A percentile compares a stretch with the other conserved stretches of the same genome.
Conservation (phyloP, 2,888 invertebrate genomes). For the Chydorus sphaericus region DNA sequence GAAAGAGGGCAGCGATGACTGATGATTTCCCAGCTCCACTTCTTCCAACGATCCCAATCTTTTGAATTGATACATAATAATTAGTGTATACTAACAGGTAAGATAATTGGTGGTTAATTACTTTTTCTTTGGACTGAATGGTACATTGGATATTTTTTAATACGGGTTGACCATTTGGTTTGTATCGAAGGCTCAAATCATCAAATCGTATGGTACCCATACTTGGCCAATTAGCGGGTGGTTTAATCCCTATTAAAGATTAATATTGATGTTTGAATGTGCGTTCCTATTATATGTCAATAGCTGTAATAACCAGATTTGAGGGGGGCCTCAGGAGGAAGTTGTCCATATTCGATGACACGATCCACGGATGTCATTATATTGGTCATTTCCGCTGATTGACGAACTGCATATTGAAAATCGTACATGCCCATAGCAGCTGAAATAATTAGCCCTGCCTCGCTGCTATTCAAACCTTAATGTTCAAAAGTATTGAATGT, state of each 20-base stretch:
- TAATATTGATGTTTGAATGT: no score
- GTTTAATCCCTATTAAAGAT: no score
- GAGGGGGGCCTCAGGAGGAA: slow-evolving; percentile 52
- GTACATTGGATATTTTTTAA: background rate
- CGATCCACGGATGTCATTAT: slow-evolving; percentile 49
- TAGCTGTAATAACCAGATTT: slow-evolving; percentile 25
- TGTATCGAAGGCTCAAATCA: no score
- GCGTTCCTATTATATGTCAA: no score
- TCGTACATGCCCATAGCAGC: slow-evolving; percentile 28
- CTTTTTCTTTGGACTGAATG: background rate
- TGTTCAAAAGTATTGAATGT: background rate
- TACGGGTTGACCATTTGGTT: background rate
- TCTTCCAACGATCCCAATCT: slow-evolving; percentile 54
- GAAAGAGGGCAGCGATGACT: slow-evolving; percentile 50
- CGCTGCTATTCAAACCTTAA: slow-evolving; percentile 21
- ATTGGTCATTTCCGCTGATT: slow-evolving; percentile 74
- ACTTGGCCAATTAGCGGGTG: no score
- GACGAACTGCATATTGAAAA: slow-evolving; percentile 73
- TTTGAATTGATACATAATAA: no score
- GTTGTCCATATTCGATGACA: slow-evolving; percentile 46
- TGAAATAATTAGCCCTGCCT: slow-evolving; percentile 25
- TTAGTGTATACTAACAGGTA: no score
- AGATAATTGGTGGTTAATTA: no score
- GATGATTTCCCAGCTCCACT: slow-evolving; percentile 56
- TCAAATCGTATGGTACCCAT: no score